These are phyloP conservation scores for Nasonovia ribisnigri DNA, from an alignment of 2,888 invertebrate genomes.

Conservation along the genomic window DNA sequence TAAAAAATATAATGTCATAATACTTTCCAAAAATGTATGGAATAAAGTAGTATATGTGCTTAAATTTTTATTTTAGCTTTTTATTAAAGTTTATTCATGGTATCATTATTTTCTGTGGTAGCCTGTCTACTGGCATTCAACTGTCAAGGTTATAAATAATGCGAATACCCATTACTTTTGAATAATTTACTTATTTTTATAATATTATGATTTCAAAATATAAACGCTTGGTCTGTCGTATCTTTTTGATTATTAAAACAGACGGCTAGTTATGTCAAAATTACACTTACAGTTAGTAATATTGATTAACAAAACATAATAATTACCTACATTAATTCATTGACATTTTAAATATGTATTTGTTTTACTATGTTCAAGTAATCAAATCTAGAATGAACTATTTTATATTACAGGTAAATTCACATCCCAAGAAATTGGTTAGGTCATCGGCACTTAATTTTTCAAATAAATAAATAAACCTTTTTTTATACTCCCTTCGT, in stretches of 20 bases:
- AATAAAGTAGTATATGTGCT: neutral
- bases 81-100: neutral
- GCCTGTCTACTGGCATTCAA: neutral
- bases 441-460: neutral
- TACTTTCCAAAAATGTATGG: neutral
- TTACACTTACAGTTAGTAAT: neutral
- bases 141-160: neutral
- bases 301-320: neutral
- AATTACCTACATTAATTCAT: neutral
- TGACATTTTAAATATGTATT: neutral
- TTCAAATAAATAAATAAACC: neutral
- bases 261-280: neutral
- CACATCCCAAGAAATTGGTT: fast-evolving
- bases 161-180: neutral
- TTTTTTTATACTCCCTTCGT: neutral
- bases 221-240: neutral
- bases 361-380: neutral
- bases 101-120: neutral
- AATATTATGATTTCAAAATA: neutral
- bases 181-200: neutral
- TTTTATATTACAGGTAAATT: neutral
- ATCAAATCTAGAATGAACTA: neutral
- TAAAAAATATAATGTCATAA: neutral
- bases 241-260: neutral
- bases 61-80: neutral